Percentiles rank a stretch among this genome's conserved stretches.
phyloP scores from a whole-genome alignment of 2,888 invertebrate species.

The Parthenolecanium corni region DNA sequence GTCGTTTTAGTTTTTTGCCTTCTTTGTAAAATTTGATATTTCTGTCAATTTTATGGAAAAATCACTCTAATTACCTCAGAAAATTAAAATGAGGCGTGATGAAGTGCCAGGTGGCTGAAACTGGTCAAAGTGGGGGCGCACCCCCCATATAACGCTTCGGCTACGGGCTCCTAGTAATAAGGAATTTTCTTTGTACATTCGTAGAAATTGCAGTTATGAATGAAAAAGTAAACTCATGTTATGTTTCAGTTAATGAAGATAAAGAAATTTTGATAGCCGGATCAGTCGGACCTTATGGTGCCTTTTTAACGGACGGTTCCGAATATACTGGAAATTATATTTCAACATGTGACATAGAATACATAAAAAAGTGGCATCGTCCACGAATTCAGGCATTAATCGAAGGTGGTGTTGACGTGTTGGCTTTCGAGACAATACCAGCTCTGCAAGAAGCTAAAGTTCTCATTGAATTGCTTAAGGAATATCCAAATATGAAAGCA shows the following conservation, averaged over 20 bases:
- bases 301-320: conserved; percentile 76
- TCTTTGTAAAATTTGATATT: too few species aligned
- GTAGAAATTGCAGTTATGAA: too few species aligned
- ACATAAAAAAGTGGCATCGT: conserved; percentile 69
- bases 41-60: too few species aligned
- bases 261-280: conserved; percentile 54
- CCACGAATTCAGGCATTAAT: conserved; percentile 67
- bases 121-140: too few species aligned
- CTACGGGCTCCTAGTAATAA: too few species aligned
- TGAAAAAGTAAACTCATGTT: too few species aligned
- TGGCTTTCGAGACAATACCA: conserved; percentile 89
- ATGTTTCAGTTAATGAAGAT: conserved; percentile 37
- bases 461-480: conserved; percentile 62
- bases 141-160: too few species aligned
- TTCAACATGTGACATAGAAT: conserved; percentile 50
- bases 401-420: conserved; percentile 67
- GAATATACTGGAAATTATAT: conserved; percentile 84
- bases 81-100: too few species aligned
- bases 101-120: too few species aligned
- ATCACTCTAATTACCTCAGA: too few species aligned
- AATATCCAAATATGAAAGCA: conserved; percentile 65
- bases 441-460: conserved; percentile 71
- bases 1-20: too few species aligned
- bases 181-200: too few species aligned
- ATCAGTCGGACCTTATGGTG: conserved; percentile 87